Base-by-base conservation (phyloP, 2,797 vertebrate genomes). In the Pagetopsis macropterus region DNA sequence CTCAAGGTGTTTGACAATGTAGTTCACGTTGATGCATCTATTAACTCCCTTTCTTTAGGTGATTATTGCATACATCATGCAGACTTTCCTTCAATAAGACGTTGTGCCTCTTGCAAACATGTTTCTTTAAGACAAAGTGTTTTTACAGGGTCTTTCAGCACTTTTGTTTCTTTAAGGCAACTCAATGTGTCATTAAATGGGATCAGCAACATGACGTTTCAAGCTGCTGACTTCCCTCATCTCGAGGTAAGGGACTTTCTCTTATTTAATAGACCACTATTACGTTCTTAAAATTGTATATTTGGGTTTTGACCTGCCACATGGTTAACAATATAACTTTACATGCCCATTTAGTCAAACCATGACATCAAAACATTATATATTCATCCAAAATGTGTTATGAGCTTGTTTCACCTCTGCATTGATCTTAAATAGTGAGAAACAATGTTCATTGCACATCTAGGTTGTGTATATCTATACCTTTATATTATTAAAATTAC, bases 111-210 rank as follows among this genome's bases (percentile, higher is more conserved):
- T 41, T 44, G 3, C 9, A 64, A 14, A 56, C 14, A 41, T 3
- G 3, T 7, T 11, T 40, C 27, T 46, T 37, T 57, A 3, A 48
- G 10, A 54, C 62, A 58, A 27, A 10, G 2, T 72, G 55, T 73
- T 45, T 70, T 50, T 84, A 3, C 78, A 98, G 97, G 91, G 8
- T 76, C 78, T 12, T 96, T 98, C 73, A 86, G 89, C 72, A 90
- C 87, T 5, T 98, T 97, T 87, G 86, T 87, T 67, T 89, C 82
- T 55, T 83, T 98, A 69, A 89, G 91, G 70, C 93, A 97, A 83
- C 85, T 97, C 65, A 94, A 94, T 59, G 93, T 98, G 3, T 90
- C 94, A 19, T 73, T 96, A 75, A 98, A 97, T 0, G 54, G 93
- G 33, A 89, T 97, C 57, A 75, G 84, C 81, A 90, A 85, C 51